Conservation (phyloP, 2,888 invertebrate species). For the Leucophora obtusa region DNA sequence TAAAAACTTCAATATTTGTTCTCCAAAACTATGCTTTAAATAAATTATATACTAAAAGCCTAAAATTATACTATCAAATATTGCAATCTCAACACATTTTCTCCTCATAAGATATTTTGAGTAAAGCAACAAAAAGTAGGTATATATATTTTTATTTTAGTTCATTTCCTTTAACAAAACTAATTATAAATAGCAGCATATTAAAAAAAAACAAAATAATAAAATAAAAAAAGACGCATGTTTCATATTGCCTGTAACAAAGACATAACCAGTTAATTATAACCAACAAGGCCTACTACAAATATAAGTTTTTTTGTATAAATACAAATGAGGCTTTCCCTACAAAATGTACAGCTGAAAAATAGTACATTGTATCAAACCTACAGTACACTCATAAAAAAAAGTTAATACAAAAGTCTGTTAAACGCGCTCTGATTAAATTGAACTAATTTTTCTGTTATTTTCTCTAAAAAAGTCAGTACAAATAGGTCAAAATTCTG, state of each 20-base stretch:
- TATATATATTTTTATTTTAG: conserved; percentile 5
- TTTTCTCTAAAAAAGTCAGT: no score
- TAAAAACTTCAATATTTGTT: neutral
- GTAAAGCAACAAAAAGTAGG: conserved; percentile 2
- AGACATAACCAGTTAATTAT: conserved; percentile 52
- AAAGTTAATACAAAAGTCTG: no score
- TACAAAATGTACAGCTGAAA: no score
- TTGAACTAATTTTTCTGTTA: no score
- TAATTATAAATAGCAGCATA: conserved; percentile 36
- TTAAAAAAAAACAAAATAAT: conserved; percentile 13
- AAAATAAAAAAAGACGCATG: conserved; percentile 39
- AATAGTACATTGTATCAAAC: no score
- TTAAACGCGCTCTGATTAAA: no score
- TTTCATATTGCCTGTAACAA: conserved; percentile 33
- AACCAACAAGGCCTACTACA: conserved; percentile 32
- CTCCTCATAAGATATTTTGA: neutral
- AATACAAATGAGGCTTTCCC: no score
- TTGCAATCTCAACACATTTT: neutral
- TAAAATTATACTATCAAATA: conserved; percentile 6
- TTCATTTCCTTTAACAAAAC: conserved; percentile 29
- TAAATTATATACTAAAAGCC: neutral
- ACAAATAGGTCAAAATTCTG: no score
- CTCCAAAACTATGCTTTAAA: conserved; percentile 1
- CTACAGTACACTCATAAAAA: no score
- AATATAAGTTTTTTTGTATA: neutral